Evolutionary conservation across 2,113 vertebrate genomes (phyloP).

Genomic region (Hydropotes inermis): DNA sequence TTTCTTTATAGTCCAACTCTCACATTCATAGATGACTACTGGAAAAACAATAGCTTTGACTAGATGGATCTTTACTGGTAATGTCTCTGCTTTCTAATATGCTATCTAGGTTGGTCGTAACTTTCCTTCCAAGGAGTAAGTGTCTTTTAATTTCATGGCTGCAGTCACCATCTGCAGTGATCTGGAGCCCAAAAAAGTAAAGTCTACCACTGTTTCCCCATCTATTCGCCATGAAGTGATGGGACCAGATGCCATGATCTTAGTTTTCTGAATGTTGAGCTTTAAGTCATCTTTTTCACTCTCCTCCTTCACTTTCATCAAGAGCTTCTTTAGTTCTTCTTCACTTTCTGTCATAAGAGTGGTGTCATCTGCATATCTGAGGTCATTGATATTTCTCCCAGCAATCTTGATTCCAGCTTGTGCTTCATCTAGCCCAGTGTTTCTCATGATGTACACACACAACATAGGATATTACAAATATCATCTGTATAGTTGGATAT

Average conservation of each 20-base stretch:
- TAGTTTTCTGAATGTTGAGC: neutral
- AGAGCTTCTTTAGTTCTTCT: neutral
- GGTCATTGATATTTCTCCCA: neutral
- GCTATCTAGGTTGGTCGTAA: neutral
- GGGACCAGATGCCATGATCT: neutral
- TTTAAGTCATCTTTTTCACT: neutral
- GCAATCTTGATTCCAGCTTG: neutral
- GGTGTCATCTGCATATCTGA: neutral
- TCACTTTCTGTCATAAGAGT: neutral
- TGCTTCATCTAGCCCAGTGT: neutral
- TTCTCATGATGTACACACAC: neutral
- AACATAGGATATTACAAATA: neutral
- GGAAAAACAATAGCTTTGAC: neutral
- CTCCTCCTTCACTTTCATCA: neutral
- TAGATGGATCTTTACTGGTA: neutral
- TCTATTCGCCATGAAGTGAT: neutral
- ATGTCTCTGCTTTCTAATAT: neutral
- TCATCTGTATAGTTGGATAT: neutral
- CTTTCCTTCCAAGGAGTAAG: neutral
- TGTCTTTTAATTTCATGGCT: neutral
- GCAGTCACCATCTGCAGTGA: neutral
- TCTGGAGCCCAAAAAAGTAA: fast-evolving
- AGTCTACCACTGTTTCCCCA: neutral
- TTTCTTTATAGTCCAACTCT: neutral
- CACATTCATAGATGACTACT: neutral